Base-by-base conservation (phyloP, 1,140 invertebrate genomes). In the Caenorhabditis tropicalis region DNA sequence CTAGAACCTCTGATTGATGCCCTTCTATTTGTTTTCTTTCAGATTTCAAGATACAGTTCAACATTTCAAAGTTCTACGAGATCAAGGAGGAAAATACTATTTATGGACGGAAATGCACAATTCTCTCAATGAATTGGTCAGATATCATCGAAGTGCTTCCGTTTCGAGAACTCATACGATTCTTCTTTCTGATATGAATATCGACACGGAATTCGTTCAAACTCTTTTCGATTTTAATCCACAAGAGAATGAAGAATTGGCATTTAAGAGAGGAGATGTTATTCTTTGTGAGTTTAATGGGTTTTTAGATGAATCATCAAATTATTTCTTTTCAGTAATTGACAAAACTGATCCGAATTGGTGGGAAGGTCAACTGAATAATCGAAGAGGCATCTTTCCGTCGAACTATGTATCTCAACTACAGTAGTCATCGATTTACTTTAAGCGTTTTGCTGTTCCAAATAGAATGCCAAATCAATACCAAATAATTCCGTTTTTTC, bases 31-130 rank as follows among this genome's bases (percentile, higher is more conserved):
- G n/a, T n/a, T n/a, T n/a, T n/a, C n/a, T n/a, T n/a, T n/a, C n/a
- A n/a, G n/a, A n/a, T 98, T 96, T 93, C 95, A 96, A 27, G 96
- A 98, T 92, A 95, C 95, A 86, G 96, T 99, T 24, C 98, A 99
- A 92, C 98, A 99, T 93, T 99, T 99, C 92, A 99, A 99, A 94
- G 96, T 99, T 79, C 93, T 98, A 88, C 93, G 97, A 88, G 97
- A 99, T 91, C 96, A 96, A 85, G 95, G 95, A 88, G 97, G 97
- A 88, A 98, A 98, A 93, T 99, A 99, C 92, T 99, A 99, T 92
- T 93, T 99, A 65, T 99, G 98, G 98, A 96, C 98, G 85, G 96
- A 98, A 19, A 99, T 98, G 93, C 99, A 99, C 92, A 96, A 97
- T 92, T 98, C 96, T 83, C 93, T 99, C 82, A 99, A 99, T 92